phyloP scores from a whole-genome alignment of 1,140 invertebrate species.

The Lycorma delicatula region DNA sequence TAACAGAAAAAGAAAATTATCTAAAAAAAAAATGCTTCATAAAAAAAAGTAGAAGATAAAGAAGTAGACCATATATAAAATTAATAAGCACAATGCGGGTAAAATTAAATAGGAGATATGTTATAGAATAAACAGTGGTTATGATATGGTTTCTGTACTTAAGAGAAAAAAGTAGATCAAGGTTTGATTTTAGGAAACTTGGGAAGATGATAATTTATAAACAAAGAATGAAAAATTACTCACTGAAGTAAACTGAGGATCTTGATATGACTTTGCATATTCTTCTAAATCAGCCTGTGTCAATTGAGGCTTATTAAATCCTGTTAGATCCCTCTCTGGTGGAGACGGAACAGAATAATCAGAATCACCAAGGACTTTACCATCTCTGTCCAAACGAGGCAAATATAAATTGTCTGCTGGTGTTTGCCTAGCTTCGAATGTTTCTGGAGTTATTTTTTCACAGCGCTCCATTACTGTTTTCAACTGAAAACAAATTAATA shows the following conservation, averaged over 20 bases:
- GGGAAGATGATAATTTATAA: too few species aligned
- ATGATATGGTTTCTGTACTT: too few species aligned
- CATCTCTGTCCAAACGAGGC: conserved; percentile 56
- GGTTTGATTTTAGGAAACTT: too few species aligned
- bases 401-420: conserved; percentile 38
- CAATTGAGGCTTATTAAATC: conserved; percentile 30
- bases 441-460: conserved; percentile 58
- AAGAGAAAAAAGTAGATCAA: too few species aligned
- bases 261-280: conserved; percentile 54
- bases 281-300: conserved; percentile 62
- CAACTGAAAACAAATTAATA: conserved; percentile 48
- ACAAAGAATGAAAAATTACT: background rate
- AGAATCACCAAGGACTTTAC: conserved; percentile 51
- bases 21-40: too few species aligned
- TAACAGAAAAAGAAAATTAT: too few species aligned
- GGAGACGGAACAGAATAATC: conserved; percentile 66
- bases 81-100: too few species aligned
- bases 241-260: conserved; percentile 35
- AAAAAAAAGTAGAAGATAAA: too few species aligned
- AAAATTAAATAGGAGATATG: too few species aligned
- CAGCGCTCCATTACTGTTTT: conserved; percentile 67
- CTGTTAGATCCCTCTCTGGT: conserved; percentile 55
- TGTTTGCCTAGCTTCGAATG: conserved; percentile 44
- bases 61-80: too few species aligned
- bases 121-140: too few species aligned